A percentile compares a stretch with the other conserved stretches of the same genome.
Evolutionary conservation across 2,113 vertebrate species (phyloP).

Genomic region (Pongo abelii): DNA sequence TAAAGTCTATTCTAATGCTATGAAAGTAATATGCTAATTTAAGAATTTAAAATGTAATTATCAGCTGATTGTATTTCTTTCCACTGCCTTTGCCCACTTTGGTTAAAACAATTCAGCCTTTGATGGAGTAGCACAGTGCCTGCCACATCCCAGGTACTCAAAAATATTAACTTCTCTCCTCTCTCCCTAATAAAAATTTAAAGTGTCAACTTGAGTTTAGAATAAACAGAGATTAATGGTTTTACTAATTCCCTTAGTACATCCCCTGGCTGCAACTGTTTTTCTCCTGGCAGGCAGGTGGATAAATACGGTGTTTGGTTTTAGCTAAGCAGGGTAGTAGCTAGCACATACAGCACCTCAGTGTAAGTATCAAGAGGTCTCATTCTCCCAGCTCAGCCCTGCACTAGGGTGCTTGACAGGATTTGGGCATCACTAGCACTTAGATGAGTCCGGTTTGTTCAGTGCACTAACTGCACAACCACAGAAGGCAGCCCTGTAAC

Average conservation of each 20-base stretch:
- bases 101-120: not conserved
- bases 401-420: too few relatives aligned
- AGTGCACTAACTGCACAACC: not conserved
- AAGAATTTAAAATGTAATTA: not conserved
- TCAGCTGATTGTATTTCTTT: constrained; percentile 25
- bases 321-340: not conserved
- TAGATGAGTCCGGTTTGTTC: not conserved
- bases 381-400: not conserved
- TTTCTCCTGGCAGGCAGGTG: not conserved
- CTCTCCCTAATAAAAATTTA: constrained; percentile 41
- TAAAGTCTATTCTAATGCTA: not conserved
- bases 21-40: not conserved
- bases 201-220: constrained; percentile 9
- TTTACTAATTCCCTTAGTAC: constrained; percentile 10
- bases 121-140: not conserved
- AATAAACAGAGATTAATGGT: constrained; percentile 38
- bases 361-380: not conserved
- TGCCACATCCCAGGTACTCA: not conserved
- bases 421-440: not conserved
- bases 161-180: not conserved
- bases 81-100: not conserved
- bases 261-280: not conserved
- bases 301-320: not conserved
- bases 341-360: not conserved
- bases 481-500: not conserved